These are phyloP conservation scores for Calypte anna DNA, from an alignment of 2,113 vertebrate species.

Conservation along the genomic window DNA sequence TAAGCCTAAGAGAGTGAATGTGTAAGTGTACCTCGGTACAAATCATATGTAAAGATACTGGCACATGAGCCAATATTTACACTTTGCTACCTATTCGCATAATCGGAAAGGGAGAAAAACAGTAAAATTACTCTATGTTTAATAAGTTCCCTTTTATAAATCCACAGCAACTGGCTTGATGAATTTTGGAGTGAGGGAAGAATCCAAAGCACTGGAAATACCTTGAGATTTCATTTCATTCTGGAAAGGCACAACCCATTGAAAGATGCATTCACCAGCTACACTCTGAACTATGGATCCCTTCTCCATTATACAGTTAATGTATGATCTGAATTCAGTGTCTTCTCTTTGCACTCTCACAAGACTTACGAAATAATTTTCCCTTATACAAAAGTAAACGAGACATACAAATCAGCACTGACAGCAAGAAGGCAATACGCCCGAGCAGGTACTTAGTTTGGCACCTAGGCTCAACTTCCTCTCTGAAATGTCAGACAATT, in stretches of 20 bases:
- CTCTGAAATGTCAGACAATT: background rate
- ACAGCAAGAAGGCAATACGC: background rate
- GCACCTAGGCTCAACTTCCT: background rate
- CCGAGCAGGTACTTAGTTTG: background rate
- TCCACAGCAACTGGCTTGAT: background rate
- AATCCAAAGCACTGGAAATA: background rate
- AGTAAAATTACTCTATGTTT: background rate
- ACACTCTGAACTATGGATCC: background rate
- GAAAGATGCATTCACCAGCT: background rate
- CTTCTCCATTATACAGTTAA: background rate
- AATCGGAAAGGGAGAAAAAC: background rate
- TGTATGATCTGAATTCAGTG: background rate
- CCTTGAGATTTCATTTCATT: background rate
- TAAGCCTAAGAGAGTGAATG: constrained; percentile 3
- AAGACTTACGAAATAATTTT: background rate
- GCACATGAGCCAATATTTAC: background rate
- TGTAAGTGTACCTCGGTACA: background rate
- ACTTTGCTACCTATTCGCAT: background rate
- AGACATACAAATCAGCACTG: background rate
- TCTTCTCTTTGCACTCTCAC: background rate
- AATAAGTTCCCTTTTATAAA: background rate
- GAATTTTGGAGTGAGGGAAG: background rate
- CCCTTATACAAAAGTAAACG: background rate
- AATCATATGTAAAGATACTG: background rate
- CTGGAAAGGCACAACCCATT: background rate